Evolutionary conservation across 2,113 vertebrate species (phyloP).

Genomic region (Sclerurus mexicanus): DNA sequence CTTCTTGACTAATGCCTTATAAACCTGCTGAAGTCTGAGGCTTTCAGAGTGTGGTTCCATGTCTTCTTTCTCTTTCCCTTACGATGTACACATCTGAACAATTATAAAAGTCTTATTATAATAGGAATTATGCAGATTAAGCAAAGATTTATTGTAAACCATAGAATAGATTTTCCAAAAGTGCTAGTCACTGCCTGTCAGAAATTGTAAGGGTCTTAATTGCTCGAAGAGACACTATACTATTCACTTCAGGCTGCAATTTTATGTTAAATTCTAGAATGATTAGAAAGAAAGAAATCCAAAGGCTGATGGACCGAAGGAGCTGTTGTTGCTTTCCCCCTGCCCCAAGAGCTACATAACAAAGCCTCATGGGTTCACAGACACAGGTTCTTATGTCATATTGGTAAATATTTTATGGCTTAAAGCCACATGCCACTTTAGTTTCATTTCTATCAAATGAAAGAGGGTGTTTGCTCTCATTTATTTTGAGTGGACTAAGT

Average conservation of each 20-base stretch:
- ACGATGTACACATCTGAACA: not conserved
- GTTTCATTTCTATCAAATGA: conserved; percentile 44
- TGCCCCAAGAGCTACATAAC: conserved; percentile 44
- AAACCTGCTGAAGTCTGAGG: not conserved
- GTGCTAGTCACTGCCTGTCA: not conserved
- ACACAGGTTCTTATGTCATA: not conserved
- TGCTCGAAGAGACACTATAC: conserved; percentile 43
- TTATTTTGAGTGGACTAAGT: conserved; percentile 31
- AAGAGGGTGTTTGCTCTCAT: not conserved
- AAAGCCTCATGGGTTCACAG: conserved; percentile 28
- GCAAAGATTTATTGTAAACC: not conserved
- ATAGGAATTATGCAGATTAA: not conserved
- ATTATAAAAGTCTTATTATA: not conserved
- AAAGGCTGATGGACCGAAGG: conserved; percentile 37
- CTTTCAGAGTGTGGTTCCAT: not conserved
- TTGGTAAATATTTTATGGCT: conserved; percentile 70
- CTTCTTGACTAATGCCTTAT: not conserved
- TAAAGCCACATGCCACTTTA: conserved; percentile 21
- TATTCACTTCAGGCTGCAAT: conserved; percentile 63
- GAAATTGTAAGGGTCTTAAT: conserved; percentile 42
- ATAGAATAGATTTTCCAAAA: not conserved
- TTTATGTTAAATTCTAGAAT: conserved; percentile 46
- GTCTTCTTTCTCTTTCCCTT: not conserved
- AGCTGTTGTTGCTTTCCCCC: conserved; percentile 36
- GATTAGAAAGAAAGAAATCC: not conserved